These are phyloP conservation scores for Ceratina calcarata DNA, from an alignment of 1,140 invertebrate genomes.

Conservation along the genomic window DNA sequence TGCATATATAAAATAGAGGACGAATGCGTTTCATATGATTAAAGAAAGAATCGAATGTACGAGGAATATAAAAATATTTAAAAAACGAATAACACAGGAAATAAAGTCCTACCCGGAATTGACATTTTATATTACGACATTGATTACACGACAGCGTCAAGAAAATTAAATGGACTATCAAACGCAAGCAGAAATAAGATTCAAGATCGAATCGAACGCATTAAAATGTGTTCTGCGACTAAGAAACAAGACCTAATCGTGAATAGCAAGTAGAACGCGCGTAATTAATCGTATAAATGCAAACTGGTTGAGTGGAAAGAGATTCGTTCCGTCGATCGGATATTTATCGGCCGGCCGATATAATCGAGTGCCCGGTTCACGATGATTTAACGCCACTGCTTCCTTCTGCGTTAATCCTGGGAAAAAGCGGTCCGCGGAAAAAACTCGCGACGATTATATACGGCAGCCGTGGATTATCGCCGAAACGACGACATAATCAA, in stretches of 20 bases:
- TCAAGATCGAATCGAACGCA: neutral
- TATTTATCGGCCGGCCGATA: conserved; percentile 54
- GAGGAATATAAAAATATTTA: no score
- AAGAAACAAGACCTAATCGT: neutral
- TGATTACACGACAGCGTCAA: neutral
- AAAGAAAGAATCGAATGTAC: no score
- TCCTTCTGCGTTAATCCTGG: neutral
- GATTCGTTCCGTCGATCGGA: conserved; percentile 39
- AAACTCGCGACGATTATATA: conserved; percentile 15
- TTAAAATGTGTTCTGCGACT: neutral
- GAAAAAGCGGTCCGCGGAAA: conserved; percentile 12
- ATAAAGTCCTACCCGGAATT: no score
- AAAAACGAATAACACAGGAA: no score
- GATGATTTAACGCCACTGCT: conserved; percentile 51
- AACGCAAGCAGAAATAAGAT: neutral
- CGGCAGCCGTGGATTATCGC: conserved; percentile 49
- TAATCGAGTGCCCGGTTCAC: conserved; percentile 18
- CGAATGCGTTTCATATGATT: no score
- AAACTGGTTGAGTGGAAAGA: conserved; percentile 26
- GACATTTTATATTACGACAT: no score
- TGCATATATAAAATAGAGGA: no score
- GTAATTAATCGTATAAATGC: conserved; percentile 18
- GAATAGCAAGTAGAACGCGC: neutral
- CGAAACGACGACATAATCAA: conserved; percentile 59
- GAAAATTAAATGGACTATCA: neutral